A percentile compares a stretch with the other conserved stretches of the same genome.
These are phyloP conservation scores for Malurus cyaneus DNA, from an alignment of 2,113 vertebrate species.

Conservation along the genomic window DNA sequence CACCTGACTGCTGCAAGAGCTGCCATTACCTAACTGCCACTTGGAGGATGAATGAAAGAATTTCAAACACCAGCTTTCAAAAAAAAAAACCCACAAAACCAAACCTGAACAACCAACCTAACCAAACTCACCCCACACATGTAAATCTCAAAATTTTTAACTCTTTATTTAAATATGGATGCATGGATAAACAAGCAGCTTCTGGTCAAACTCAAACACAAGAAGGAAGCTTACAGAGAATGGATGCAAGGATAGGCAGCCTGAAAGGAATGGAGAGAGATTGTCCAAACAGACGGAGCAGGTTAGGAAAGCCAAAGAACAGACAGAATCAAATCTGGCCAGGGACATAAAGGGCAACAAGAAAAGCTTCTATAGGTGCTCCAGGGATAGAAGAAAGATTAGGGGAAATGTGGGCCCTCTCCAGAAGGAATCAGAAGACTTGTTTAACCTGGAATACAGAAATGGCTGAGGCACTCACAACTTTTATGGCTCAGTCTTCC, in stretches of 20 bases:
- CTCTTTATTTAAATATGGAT: background rate
- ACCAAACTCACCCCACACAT: background rate
- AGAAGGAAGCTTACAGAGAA: background rate
- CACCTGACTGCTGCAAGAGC: background rate
- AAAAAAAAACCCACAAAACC: background rate
- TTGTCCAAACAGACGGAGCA: fast-evolving
- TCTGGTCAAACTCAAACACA: background rate
- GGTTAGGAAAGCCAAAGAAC: background rate
- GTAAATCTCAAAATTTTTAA: slow-evolving; percentile 13
- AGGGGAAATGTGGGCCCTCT: background rate
- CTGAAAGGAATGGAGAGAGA: background rate
- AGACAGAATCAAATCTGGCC: background rate
- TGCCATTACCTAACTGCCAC: background rate
- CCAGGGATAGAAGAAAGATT: background rate
- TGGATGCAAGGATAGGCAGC: background rate
- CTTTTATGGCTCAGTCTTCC: background rate
- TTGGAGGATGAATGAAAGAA: background rate
- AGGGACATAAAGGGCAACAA: background rate
- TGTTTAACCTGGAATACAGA: background rate
- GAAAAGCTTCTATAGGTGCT: background rate
- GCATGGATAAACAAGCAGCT: background rate
- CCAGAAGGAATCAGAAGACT: background rate
- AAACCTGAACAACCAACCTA: background rate
- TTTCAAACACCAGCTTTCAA: background rate
- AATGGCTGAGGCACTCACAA: background rate